Evolutionary conservation across 1,140 invertebrate genomes (phyloP).

Genomic region (Pinna nobilis): DNA sequence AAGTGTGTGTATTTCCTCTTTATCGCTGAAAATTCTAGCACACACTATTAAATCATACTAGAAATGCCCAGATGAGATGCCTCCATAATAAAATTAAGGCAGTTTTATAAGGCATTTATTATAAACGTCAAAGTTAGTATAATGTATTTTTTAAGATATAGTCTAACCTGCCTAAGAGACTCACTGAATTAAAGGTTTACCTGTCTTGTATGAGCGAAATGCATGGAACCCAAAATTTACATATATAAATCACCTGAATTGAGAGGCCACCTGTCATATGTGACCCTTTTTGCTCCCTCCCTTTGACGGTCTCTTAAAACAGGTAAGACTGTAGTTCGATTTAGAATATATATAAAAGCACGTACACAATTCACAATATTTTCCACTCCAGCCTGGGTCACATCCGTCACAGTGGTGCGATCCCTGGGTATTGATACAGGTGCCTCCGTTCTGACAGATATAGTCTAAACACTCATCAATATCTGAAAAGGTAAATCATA

Average conservation of each 20-base stretch:
- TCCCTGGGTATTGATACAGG: slow-evolving; percentile 59
- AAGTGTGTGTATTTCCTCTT: no score
- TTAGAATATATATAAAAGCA: not conserved
- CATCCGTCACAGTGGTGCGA: slow-evolving; percentile 58
- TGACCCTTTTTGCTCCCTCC: not conserved
- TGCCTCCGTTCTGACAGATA: slow-evolving; percentile 62
- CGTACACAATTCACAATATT: slow-evolving; percentile 44
- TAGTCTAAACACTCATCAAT: slow-evolving; percentile 59
- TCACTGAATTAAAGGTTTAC: no score
- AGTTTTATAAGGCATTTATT: no score
- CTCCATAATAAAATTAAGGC: no score
- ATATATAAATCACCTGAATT: not conserved
- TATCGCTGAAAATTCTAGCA: no score
- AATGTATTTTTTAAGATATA: no score
- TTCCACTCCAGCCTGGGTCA: slow-evolving; percentile 51
- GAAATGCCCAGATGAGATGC: no score
- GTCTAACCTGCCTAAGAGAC: no score
- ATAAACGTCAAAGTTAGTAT: no score
- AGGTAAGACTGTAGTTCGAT: not conserved
- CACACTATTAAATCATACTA: no score
- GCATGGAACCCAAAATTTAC: not conserved
- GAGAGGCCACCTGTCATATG: not conserved
- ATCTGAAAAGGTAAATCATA: no score
- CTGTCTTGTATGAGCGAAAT: no score
- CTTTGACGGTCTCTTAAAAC: not conserved